phyloP scores from a whole-genome alignment of 2,113 vertebrate genomes.

The Pseudopipra pipra region DNA sequence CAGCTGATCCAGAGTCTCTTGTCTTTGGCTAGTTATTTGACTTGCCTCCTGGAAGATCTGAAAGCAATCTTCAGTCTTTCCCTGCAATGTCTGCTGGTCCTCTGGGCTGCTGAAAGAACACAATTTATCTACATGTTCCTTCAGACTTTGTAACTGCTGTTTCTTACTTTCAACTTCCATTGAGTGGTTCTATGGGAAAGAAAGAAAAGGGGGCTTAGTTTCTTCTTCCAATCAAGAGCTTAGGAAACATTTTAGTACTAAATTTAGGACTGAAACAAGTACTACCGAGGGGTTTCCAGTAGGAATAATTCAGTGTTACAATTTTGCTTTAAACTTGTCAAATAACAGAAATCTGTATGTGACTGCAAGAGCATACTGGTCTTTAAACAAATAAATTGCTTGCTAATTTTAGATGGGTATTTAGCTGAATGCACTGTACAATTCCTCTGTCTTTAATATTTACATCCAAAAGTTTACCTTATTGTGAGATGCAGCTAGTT shows the following conservation, averaged over 20 bases:
- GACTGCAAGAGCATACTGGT: background rate
- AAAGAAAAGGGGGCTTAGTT: background rate
- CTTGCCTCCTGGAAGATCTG: slow-evolving; percentile 85
- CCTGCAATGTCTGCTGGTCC: slow-evolving; percentile 80
- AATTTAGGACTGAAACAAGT: background rate
- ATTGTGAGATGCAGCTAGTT: slow-evolving; percentile 73
- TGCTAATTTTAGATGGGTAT: background rate
- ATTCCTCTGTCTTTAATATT: background rate
- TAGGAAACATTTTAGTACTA: background rate
- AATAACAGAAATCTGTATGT: background rate
- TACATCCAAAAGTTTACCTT: slow-evolving; percentile 77
- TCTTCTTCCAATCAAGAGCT: background rate
- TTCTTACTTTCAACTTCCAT: slow-evolving; percentile 74
- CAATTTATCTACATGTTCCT: slow-evolving; percentile 75
- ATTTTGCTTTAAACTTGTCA: background rate
- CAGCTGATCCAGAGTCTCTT: slow-evolving; percentile 77
- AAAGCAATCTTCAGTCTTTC: slow-evolving; percentile 83
- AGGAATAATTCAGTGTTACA: background rate
- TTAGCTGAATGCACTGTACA: background rate
- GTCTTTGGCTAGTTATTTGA: slow-evolving; percentile 79
- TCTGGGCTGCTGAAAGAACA: slow-evolving; percentile 73
- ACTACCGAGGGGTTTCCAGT: background rate
- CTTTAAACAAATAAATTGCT: background rate
- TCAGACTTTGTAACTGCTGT: slow-evolving; percentile 72
- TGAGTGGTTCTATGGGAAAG: slow-evolving; percentile 77